These are phyloP conservation scores for Ceryle rudis DNA, from an alignment of 2,797 vertebrate species.

Conservation along the genomic window DNA sequence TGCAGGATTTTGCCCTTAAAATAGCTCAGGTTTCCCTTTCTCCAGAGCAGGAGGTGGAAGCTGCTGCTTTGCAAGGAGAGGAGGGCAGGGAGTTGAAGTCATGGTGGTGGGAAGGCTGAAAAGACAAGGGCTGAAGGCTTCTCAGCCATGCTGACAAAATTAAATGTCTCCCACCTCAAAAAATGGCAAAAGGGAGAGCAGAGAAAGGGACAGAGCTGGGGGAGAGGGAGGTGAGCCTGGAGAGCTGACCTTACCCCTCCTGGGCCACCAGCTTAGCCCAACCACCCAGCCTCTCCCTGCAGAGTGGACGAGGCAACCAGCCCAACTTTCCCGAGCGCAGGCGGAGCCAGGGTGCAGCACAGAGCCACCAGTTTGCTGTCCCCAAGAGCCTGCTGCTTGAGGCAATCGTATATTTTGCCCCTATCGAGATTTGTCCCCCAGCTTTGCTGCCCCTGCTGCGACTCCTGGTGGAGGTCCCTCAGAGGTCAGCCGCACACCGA, in stretches of 20 bases:
- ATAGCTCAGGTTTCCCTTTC: neutral
- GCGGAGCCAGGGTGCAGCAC: neutral
- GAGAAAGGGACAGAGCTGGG: neutral
- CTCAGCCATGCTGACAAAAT: neutral
- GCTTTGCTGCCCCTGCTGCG: neutral
- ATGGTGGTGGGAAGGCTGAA: neutral
- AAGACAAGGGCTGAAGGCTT: neutral
- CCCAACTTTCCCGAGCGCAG: neutral
- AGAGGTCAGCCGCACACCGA: neutral
- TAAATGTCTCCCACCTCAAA: neutral
- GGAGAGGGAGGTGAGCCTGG: neutral
- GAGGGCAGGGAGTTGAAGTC: neutral
- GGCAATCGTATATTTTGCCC: accelerated
- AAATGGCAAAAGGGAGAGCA: accelerated
- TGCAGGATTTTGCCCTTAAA: neutral
- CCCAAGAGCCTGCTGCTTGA: neutral
- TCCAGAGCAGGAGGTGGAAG: neutral
- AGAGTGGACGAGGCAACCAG: neutral
- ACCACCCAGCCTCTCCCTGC: neutral
- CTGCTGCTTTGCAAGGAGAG: neutral
- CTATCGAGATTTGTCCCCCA: accelerated
- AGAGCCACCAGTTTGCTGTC: accelerated
- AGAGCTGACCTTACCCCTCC: neutral
- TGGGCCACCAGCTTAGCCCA: neutral
- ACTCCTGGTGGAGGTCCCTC: neutral